Base-by-base conservation (phyloP, 2,113 vertebrate species). In the Lagopus leucura region DNA sequence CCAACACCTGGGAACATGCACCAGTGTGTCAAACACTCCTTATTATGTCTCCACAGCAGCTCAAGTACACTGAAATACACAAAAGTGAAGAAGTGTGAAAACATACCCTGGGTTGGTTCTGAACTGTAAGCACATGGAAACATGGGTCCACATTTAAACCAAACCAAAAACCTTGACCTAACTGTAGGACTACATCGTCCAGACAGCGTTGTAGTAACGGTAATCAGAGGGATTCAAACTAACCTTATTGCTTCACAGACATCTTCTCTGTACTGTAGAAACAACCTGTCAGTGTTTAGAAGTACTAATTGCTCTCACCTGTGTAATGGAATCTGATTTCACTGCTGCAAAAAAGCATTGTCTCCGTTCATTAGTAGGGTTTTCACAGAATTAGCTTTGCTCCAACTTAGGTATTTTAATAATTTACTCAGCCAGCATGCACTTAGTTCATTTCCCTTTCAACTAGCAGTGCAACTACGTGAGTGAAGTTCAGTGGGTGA, bases 381-480 rank as follows among this genome's bases (percentile, higher is more conserved):
- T 91, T 89, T 81, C 61, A 72, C n/a, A 94, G 43, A 76, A 92
- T 73, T 48, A 91, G 22, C 17, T 32, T 86, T 70, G 13, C 60
- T 89, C 38, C 61, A 36, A 30, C 43, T 36, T 88, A 38, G 9
- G 5, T 52, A 38, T 84, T 92, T 91, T 81, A 88, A 83, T 91
- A 78, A 89, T 94, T 93, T 78, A 91, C 47, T 78, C 89, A 83
- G 38, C 27, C n/a, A 81, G 32, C 72, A 63, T 10, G 18, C 90
- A 69, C 18, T 77, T 77, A 36, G 40, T 36, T 82, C 52, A 86
- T 90, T 94, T 95, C 36, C 64, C 76, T 91, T 97, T 88, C 82
- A 91, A 65, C 88, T 75, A 82, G 27, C 27, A 48, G 14, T 43
- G 36, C 82, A 88, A 18, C 82, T 43, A 55, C 42, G 47, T 1